phyloP scores from a whole-genome alignment of 1,140 invertebrate species.

The Drosophila sulfurigaster region DNA sequence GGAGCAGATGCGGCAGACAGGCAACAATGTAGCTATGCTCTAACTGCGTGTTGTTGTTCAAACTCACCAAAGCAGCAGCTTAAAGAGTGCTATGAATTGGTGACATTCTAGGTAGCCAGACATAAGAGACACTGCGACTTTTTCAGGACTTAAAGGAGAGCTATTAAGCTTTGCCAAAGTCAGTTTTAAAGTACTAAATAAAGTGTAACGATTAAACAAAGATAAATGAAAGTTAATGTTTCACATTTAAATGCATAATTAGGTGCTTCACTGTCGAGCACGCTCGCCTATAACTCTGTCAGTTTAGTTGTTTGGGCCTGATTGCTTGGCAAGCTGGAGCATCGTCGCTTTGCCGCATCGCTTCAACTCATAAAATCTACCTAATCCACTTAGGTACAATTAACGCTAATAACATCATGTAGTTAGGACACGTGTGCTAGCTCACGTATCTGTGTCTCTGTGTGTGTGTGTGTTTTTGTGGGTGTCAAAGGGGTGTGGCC shows the following conservation, averaged over 20 bases:
- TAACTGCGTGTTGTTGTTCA: not conserved
- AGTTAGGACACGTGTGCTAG: slow-evolving; percentile 54
- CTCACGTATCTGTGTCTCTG: not conserved
- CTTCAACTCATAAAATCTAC: slow-evolving; percentile 65
- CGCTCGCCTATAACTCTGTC: not conserved
- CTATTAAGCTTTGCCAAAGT: too few species aligned
- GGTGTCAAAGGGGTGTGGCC: not conserved
- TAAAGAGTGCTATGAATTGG: too few species aligned
- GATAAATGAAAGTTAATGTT: too few species aligned
- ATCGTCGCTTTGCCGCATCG: slow-evolving; percentile 31
- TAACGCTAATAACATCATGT: slow-evolving; percentile 71
- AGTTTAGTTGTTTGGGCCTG: slow-evolving; percentile 23
- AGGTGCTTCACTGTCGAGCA: not conserved
- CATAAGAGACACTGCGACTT: too few species aligned
- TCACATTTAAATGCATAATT: not conserved
- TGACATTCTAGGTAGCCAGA: too few species aligned
- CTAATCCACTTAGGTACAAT: slow-evolving; percentile 72
- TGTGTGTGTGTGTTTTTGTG: not conserved
- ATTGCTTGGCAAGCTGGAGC: slow-evolving; percentile 27
- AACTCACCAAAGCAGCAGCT: too few species aligned
- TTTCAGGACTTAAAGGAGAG: too few species aligned
- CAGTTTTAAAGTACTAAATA: not conserved
- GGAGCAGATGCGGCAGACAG: slow-evolving; percentile 1
- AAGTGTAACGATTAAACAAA: not conserved
- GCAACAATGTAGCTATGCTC: slow-evolving; percentile 39